Conservation (phyloP, 2,113 vertebrate species). For the Symphodus melops region DNA sequence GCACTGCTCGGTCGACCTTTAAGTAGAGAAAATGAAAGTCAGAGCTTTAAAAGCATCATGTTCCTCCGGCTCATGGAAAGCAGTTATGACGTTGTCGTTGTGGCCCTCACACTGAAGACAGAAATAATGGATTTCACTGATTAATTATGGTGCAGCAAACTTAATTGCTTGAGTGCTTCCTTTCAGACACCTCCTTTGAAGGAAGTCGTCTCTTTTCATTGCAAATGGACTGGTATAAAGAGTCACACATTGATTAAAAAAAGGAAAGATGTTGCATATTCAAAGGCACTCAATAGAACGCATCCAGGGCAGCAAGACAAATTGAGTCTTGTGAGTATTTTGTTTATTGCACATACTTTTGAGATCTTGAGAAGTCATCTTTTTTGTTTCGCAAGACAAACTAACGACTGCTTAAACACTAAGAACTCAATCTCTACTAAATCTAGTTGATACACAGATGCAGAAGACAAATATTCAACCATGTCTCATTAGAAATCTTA, state of each 20-base stretch:
- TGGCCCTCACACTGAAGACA: conserved; percentile 38
- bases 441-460: not conserved
- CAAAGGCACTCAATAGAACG: not conserved
- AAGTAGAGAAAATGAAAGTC: conserved; percentile 23
- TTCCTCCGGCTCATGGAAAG: conserved; percentile 30
- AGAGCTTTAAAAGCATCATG: conserved; percentile 24
- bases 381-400: not conserved
- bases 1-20: not conserved
- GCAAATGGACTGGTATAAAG: conserved; percentile 23
- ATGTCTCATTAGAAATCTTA: not conserved
- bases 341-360: conserved; percentile 2
- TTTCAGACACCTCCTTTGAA: conserved; percentile 43
- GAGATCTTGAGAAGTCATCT: not conserved
- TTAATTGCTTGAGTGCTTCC: conserved; percentile 60
- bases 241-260: conserved; percentile 30
- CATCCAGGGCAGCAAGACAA: not conserved
- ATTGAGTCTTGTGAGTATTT: not conserved
- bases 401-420: not conserved
- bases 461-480: not conserved
- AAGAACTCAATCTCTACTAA: not conserved
- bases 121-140: conserved; percentile 59
- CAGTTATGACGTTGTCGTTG: conserved; percentile 35
- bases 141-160: conserved; percentile 51
- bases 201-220: conserved; percentile 17
- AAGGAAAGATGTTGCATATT: conserved; percentile 1